Evolutionary conservation across 2,113 vertebrate genomes (phyloP).

Genomic region (Willisornis vidua): DNA sequence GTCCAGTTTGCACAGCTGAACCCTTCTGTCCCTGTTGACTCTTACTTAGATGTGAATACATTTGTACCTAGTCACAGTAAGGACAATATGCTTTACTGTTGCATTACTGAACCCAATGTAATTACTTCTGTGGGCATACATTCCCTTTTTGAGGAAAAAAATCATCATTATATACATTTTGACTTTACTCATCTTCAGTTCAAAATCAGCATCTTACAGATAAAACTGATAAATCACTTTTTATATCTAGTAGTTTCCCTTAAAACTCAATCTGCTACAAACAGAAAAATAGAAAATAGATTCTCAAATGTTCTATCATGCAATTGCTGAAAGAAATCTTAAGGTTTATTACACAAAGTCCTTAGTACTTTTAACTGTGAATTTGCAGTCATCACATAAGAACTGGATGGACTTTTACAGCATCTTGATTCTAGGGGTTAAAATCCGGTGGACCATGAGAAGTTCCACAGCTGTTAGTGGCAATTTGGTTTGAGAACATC

Average conservation of each 20-base stretch:
- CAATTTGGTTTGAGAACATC: neutral
- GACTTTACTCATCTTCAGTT: neutral
- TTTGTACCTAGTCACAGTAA: neutral
- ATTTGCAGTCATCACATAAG: neutral
- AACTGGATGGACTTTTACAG: neutral
- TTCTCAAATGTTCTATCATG: neutral
- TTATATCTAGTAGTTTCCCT: neutral
- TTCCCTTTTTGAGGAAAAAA: neutral
- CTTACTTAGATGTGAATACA: neutral
- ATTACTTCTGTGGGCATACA: neutral
- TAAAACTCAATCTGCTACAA: neutral
- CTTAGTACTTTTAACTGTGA: neutral
- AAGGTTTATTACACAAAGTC: neutral
- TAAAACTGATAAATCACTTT: neutral
- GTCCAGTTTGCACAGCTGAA: neutral
- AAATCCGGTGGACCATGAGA: neutral
- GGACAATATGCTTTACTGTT: neutral
- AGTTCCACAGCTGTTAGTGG: neutral
- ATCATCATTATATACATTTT: neutral
- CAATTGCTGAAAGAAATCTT: neutral
- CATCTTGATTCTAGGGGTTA: neutral
- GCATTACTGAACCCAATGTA: neutral
- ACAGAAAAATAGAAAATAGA: neutral
- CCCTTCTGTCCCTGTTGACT: neutral
- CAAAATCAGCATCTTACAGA: neutral